phyloP scores from a whole-genome alignment of 1,140 invertebrate genomes.

The Eriosoma lanigerum region DNA sequence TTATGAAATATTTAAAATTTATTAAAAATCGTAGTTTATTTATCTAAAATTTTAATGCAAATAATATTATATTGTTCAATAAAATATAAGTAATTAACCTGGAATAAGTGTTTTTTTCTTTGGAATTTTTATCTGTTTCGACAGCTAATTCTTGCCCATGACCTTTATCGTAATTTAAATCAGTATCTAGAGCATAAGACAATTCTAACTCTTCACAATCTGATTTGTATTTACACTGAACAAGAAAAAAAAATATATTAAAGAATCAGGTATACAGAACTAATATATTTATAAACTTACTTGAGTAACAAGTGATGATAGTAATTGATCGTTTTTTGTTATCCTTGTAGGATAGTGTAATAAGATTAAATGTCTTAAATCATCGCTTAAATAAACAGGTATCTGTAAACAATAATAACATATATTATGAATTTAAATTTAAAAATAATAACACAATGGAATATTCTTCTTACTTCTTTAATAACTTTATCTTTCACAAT shows the following conservation, averaged over 20 bases:
- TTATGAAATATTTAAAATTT: no score
- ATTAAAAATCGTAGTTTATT: no score
- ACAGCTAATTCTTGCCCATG: constrained; percentile 28
- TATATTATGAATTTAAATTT: background rate
- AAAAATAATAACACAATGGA: background rate
- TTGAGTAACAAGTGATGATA: constrained; percentile 13
- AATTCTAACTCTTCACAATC: constrained; percentile 38
- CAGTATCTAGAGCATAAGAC: constrained; percentile 17
- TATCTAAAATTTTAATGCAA: no score
- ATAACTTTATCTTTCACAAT: constrained; percentile 9
- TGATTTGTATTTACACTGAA: constrained; percentile 36
- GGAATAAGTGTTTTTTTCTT: constrained; percentile 16
- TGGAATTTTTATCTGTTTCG: background rate
- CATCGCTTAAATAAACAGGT: constrained; percentile 31
- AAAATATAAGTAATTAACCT: no score
- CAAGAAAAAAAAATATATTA: background rate
- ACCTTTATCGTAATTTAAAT: constrained; percentile 35
- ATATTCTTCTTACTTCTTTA: constrained; percentile 18
- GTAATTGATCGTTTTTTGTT: constrained; percentile 18
- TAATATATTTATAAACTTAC: background rate
- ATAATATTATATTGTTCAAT: no score
- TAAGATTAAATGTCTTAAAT: constrained; percentile 15
- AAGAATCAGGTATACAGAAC: background rate
- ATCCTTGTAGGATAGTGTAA: constrained; percentile 45
- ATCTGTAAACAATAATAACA: constrained; percentile 1